Conservation (phyloP, 2,888 invertebrate species). For the Patella depressa region DNA sequence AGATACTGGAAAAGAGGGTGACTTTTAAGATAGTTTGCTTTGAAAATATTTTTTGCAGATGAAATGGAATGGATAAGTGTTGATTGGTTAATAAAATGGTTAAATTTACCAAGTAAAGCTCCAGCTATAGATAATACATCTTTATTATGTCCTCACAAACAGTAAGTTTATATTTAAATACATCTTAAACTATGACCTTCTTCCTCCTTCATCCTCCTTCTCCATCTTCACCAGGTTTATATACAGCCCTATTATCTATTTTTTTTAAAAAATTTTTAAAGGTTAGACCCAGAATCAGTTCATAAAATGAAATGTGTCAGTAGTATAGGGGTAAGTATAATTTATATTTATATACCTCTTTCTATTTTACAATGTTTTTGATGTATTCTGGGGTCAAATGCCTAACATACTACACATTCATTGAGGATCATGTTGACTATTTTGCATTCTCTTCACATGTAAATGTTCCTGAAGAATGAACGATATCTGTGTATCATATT, state of each 20-base stretch:
- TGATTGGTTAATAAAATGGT: slow-evolving; percentile 75
- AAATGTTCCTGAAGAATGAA: no score
- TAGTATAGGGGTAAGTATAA: slow-evolving; percentile 57
- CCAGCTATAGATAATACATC: slow-evolving; percentile 72
- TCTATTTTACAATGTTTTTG: no score
- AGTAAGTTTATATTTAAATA: slow-evolving; percentile 20
- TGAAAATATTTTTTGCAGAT: not conserved
- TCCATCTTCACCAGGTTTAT: no score
- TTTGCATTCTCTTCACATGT: no score
- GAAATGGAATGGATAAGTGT: slow-evolving; percentile 74
- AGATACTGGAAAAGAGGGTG: no score
- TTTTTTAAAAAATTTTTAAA: slow-evolving; percentile 43
- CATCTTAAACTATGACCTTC: no score
- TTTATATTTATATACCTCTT: no score
- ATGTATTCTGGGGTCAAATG: no score
- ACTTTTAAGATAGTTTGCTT: not conserved
- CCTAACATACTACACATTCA: no score
- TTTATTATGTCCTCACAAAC: slow-evolving; percentile 70
- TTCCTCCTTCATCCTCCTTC: no score
- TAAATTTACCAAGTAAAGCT: slow-evolving; percentile 68
- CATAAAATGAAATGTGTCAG: slow-evolving; percentile 73
- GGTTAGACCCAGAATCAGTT: slow-evolving; percentile 73
- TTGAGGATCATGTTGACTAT: no score
- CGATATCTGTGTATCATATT: no score
- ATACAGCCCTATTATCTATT: not conserved